Evolutionary conservation across 2,797 vertebrate genomes (phyloP).

Genomic region (Podarcis siculus): DNA sequence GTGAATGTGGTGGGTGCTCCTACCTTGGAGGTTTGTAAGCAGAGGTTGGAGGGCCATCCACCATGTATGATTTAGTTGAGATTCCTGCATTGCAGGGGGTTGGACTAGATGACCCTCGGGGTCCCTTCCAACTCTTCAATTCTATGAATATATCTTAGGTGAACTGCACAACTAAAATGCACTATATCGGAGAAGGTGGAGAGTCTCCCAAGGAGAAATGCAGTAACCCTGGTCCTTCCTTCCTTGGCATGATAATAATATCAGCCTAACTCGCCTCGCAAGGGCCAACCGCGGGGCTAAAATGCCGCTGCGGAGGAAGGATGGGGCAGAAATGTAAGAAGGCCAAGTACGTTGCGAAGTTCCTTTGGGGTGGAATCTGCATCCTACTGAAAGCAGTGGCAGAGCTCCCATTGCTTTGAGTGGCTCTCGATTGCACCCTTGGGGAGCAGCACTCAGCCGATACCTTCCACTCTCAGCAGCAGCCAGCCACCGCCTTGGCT

Average conservation of each 20-base stretch:
- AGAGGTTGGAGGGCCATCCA: too few species aligned
- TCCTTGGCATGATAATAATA: not conserved
- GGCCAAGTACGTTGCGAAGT: too few species aligned
- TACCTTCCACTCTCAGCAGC: not conserved
- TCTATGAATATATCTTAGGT: not conserved
- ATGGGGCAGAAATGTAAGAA: not conserved
- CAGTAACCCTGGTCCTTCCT: not conserved
- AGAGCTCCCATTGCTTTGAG: not conserved
- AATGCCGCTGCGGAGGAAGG: not conserved
- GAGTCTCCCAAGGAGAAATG: not conserved
- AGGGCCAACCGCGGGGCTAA: not conserved
- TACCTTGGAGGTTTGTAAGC: too few species aligned
- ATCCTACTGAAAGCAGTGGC: not conserved
- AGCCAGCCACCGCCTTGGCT: not conserved
- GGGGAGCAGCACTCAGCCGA: not conserved
- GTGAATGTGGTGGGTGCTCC: too few species aligned
- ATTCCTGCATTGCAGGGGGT: too few species aligned
- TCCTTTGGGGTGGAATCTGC: not conserved
- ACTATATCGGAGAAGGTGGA: not conserved
- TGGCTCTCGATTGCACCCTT: not conserved
- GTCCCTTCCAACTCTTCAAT: too few species aligned
- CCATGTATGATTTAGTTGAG: too few species aligned
- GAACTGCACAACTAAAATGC: not conserved
- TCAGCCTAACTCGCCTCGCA: not conserved
- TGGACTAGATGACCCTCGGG: too few species aligned